Percentiles rank a stretch among this genome's conserved stretches.
phyloP scores from a whole-genome alignment of 2,888 invertebrate genomes.

The Polydrusus pterygomalis region DNA sequence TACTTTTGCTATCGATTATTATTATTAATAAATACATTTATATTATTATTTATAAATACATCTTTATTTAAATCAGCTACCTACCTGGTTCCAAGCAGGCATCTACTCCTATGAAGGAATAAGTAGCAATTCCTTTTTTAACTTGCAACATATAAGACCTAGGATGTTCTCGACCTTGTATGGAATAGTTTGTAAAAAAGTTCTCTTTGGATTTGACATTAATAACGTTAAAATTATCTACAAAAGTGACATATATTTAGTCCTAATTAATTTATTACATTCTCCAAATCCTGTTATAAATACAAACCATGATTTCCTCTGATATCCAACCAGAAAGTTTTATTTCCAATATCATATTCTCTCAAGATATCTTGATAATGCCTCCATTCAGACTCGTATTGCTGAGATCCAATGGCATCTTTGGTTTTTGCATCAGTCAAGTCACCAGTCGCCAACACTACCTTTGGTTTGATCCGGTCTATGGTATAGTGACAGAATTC shows the following conservation, averaged over 20 bases:
- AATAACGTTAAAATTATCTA: constrained; percentile 93
- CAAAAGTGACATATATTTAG: constrained; percentile 63
- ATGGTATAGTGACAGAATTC: constrained; percentile 87
- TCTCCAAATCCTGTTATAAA: no score
- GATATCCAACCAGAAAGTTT: constrained; percentile 90
- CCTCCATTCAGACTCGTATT: constrained; percentile 88
- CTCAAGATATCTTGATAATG: constrained; percentile 82
- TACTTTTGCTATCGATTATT: no score
- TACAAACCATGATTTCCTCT: constrained; percentile 91
- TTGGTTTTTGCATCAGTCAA: constrained; percentile 90
- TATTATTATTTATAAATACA: no score
- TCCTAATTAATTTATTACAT: no score
- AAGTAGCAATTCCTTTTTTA: constrained; percentile 76
- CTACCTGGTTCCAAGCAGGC: constrained; percentile 89
- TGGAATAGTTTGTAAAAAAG: constrained; percentile 85
- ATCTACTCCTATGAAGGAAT: constrained; percentile 91
- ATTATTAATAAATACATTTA: no score
- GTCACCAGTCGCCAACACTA: constrained; percentile 91
- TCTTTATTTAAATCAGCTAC: constrained; percentile 66
- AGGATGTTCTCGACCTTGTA: constrained; percentile 81
- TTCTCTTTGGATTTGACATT: constrained; percentile 81
- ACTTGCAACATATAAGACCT: constrained; percentile 84
- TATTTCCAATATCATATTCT: constrained; percentile 79
- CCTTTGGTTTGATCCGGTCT: constrained; percentile 81
- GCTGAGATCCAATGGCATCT: constrained; percentile 87